Evolutionary conservation across 2,113 vertebrate species (phyloP).

Genomic region (Balaenoptera acutorostrata): DNA sequence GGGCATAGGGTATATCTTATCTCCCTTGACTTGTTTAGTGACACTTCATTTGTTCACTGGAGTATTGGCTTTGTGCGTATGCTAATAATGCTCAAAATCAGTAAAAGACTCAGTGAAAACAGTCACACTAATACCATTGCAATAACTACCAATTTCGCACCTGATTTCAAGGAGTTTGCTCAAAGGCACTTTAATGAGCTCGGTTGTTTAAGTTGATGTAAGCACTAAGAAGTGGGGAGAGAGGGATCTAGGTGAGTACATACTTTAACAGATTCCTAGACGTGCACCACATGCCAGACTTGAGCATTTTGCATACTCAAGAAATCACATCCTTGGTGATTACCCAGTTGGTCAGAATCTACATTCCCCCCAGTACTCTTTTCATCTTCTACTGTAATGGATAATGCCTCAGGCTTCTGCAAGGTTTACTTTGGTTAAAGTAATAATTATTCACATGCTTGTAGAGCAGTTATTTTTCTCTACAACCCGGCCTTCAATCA

Average conservation of each 20-base stretch:
- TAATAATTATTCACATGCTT: background rate
- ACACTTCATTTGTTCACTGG: background rate
- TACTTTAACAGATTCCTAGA: background rate
- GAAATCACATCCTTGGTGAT: background rate
- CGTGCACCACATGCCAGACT: background rate
- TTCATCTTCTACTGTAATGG: background rate
- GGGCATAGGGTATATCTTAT: background rate
- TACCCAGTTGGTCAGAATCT: background rate
- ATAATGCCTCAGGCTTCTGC: background rate
- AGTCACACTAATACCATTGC: background rate
- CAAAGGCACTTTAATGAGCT: background rate
- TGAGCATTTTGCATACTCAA: background rate
- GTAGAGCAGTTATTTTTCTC: background rate
- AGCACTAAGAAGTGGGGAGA: background rate
- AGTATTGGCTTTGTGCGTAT: background rate
- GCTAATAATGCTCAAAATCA: background rate
- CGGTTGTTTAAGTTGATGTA: background rate
- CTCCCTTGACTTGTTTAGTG: background rate
- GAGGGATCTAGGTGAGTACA: background rate
- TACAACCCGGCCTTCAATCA: background rate
- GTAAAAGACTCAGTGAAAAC: background rate
- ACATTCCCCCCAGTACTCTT: background rate
- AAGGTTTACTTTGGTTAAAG: slow-evolving; percentile 16
- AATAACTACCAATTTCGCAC: background rate
- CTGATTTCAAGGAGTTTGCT: background rate